These are phyloP conservation scores for Coluber constrictor DNA, from an alignment of 2,797 vertebrate genomes.

Conservation along the genomic window DNA sequence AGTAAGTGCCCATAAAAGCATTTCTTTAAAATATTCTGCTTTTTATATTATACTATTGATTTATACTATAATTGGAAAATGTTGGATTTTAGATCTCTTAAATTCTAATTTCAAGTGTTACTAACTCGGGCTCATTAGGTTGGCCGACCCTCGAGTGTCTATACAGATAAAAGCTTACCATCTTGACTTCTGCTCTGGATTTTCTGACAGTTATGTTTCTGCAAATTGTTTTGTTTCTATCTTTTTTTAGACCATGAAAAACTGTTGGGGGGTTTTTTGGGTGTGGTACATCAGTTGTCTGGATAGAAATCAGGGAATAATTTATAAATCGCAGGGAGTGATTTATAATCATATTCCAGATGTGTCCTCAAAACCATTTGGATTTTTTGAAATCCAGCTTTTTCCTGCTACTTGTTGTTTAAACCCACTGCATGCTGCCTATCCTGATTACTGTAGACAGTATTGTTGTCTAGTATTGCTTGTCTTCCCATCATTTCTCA, in stretches of 20 bases:
- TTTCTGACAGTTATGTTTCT: neutral
- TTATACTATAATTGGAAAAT: neutral
- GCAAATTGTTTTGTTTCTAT: neutral
- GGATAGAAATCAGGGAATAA: neutral
- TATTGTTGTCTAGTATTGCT: neutral
- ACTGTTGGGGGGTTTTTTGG: neutral
- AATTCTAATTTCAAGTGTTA: neutral
- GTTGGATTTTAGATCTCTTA: neutral
- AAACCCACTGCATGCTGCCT: neutral
- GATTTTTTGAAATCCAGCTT: neutral
- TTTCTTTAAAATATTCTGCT: neutral
- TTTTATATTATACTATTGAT: neutral
- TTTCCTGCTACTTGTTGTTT: neutral
- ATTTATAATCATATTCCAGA: neutral
- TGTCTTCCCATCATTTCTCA: neutral
- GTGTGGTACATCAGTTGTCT: neutral
- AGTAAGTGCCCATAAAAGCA: neutral
- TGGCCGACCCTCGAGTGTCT: neutral
- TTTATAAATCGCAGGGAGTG: neutral
- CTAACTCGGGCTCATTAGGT: neutral
- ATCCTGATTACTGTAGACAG: neutral
- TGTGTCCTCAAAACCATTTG: neutral
- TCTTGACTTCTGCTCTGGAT: neutral
- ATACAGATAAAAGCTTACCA: neutral
- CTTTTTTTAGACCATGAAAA: neutral